Conservation (phyloP, 1,140 invertebrate species). For the Zaprionus tsacasi region DNA sequence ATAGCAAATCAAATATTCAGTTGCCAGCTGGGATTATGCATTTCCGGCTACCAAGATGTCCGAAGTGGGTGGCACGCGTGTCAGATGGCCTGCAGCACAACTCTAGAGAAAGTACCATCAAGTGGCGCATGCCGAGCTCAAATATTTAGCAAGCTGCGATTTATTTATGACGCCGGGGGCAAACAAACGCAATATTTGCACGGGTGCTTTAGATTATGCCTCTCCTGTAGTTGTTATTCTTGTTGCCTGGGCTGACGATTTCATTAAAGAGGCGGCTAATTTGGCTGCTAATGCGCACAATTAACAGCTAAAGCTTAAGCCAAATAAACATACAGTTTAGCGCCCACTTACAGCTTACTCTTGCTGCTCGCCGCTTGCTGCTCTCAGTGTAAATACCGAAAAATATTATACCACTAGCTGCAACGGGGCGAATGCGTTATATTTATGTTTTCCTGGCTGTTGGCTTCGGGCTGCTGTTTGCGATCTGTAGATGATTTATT, state of each 20-base stretch:
- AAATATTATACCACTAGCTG: slow-evolving; percentile 24
- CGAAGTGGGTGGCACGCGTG: background rate
- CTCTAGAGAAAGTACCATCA: slow-evolving; percentile 24
- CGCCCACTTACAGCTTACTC: background rate
- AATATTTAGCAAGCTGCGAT: slow-evolving; percentile 69
- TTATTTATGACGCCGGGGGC: slow-evolving; percentile 71
- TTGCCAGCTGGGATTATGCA: slow-evolving; percentile 11
- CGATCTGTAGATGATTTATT: slow-evolving; percentile 64
- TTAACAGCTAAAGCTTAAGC: slow-evolving; percentile 51
- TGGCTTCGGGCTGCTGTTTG: slow-evolving; percentile 9
- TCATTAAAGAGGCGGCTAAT: slow-evolving; percentile 56
- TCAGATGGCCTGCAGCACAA: background rate
- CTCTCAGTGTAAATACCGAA: slow-evolving; percentile 63
- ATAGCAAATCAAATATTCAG: slow-evolving; percentile 27
- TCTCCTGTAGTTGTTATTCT: slow-evolving; percentile 3
- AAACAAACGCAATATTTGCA: slow-evolving; percentile 80
- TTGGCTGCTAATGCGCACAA: slow-evolving; percentile 73
- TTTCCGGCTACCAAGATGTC: slow-evolving; percentile 9
- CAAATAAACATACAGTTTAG: slow-evolving; percentile 62
- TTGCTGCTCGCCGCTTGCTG: slow-evolving; percentile 8
- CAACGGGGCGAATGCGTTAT: slow-evolving; percentile 51
- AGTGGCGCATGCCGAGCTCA: slow-evolving; percentile 45
- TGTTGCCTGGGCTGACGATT: slow-evolving; percentile 15
- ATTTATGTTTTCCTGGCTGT: slow-evolving; percentile 31
- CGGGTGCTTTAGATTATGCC: slow-evolving; percentile 56